These are phyloP conservation scores for Chamaea fasciata DNA, from an alignment of 2,113 vertebrate species.

Conservation along the genomic window DNA sequence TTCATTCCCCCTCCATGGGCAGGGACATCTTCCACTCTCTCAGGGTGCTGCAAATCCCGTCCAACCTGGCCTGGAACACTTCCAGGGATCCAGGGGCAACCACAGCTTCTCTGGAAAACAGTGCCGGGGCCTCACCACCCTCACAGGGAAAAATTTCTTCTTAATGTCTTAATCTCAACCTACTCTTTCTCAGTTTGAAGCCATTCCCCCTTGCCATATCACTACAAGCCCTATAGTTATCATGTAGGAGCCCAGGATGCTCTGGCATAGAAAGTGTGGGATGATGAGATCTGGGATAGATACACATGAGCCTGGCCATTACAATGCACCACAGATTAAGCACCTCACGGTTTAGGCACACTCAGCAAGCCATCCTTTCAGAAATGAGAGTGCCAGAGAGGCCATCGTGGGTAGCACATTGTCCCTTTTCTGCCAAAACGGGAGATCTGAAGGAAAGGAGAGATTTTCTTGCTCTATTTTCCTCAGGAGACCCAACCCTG, in stretches of 20 bases:
- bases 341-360: neutral
- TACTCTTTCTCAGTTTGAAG: neutral
- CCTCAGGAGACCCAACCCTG: neutral
- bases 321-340: neutral
- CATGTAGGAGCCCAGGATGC: neutral
- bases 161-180: neutral
- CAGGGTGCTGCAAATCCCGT: rapidly evolving
- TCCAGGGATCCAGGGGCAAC: neutral
- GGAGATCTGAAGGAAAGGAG: neutral
- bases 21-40: neutral
- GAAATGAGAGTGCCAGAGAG: neutral
- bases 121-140: neutral
- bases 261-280: neutral
- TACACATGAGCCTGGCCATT: neutral
- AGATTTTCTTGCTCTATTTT: neutral
- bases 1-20: neutral
- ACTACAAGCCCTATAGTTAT: neutral
- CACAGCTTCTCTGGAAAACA: neutral
- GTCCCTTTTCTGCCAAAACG: neutral
- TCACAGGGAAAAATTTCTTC: neutral
- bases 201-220: neutral
- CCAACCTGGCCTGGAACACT: neutral
- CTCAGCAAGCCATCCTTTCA: neutral
- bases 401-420: neutral
- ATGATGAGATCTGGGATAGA: neutral